Percentiles rank a stretch among this genome's conserved stretches.
These are phyloP conservation scores for Xanthia togata DNA, from an alignment of 2,888 invertebrate species.

Conservation along the genomic window DNA sequence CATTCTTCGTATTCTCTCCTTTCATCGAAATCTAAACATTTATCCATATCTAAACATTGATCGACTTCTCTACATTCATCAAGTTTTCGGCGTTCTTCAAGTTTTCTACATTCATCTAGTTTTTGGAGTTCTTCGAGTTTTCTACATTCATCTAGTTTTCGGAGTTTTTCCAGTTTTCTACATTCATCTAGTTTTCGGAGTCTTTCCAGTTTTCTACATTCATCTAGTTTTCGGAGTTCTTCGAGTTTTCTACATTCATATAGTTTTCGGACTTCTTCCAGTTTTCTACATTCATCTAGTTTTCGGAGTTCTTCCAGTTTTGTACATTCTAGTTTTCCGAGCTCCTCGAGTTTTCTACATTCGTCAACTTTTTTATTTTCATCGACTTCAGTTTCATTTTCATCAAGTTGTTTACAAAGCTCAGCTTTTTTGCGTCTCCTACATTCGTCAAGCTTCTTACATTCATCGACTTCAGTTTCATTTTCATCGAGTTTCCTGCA, in stretches of 20 bases:
- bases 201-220: not conserved
- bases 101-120: too few species aligned
- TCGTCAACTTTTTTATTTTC: not conserved
- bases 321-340: too few species aligned
- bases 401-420: not conserved
- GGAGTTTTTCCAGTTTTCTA: not conserved
- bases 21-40: not conserved
- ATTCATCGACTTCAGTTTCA: not conserved
- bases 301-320: too few species aligned
- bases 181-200: not conserved
- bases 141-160: not conserved
- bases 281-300: not conserved
- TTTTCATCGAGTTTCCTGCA: not conserved
- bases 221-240: not conserved
- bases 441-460: constrained; percentile 10
- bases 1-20: constrained; percentile 4
- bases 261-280: not conserved
- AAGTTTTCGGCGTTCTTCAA: not conserved
- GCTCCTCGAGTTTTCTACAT: not conserved
- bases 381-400: too few species aligned
- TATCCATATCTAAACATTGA: not conserved
- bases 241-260: too few species aligned
- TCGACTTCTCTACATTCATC: not conserved
- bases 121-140: not conserved
- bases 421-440: constrained; percentile 10